Evolutionary conservation across 2,797 vertebrate species (phyloP).

Genomic region (Falco naumanni): DNA sequence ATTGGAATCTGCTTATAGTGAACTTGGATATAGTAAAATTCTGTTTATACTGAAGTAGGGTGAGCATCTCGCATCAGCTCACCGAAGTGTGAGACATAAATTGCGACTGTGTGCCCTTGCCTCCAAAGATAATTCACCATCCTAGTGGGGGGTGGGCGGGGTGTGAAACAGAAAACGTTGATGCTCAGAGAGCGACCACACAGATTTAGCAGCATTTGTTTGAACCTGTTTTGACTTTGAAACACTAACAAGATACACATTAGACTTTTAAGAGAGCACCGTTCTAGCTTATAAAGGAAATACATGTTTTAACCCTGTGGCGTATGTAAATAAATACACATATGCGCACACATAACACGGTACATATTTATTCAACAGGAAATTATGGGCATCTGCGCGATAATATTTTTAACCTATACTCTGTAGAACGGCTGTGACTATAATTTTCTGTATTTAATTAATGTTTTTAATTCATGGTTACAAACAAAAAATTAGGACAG

Average conservation of each 20-base stretch:
- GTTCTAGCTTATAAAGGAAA: not conserved
- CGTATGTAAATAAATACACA: not conserved
- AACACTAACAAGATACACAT: not conserved
- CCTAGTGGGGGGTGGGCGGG: not conserved
- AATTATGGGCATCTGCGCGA: not conserved
- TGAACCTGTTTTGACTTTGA: not conserved
- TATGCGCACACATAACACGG: not conserved
- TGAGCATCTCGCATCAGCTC: not conserved
- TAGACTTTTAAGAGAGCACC: not conserved
- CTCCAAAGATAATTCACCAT: not conserved
- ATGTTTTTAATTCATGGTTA: not conserved
- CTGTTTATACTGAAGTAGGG: not conserved
- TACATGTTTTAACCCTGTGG: not conserved
- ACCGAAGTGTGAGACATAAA: not conserved
- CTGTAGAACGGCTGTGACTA: not conserved
- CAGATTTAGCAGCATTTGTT: not conserved
- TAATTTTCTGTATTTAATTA: not conserved
- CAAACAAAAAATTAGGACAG: not conserved
- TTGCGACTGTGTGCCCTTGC: not conserved
- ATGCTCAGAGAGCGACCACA: not conserved
- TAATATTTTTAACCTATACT: not conserved
- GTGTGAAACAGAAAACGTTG: not conserved
- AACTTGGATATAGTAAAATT: not conserved
- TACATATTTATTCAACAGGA: not conserved
- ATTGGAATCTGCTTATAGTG: not conserved